Conservation (phyloP, 2,113 vertebrate species). For the Ciconia maguari region DNA sequence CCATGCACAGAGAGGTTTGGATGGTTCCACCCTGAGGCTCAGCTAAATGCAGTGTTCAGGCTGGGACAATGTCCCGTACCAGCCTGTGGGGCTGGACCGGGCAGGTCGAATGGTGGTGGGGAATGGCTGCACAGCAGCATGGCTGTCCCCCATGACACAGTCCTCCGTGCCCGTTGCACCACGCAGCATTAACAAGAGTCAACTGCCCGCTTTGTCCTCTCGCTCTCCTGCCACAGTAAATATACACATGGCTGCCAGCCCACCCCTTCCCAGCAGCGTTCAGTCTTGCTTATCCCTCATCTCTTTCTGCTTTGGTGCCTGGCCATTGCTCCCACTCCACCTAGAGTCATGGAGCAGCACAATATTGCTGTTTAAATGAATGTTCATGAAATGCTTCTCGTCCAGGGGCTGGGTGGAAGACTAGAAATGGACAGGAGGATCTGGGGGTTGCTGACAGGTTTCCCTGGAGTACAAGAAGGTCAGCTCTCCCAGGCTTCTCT, state of each 20-base stretch:
- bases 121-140: not conserved
- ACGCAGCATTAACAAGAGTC: fast-evolving
- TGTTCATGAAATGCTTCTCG: not conserved
- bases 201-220: not conserved
- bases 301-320: not conserved
- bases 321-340: not conserved
- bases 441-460: not conserved
- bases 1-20: not conserved
- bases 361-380: not conserved
- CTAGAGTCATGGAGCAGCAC: not conserved
- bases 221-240: not conserved
- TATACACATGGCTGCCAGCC: fast-evolving
- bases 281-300: not conserved
- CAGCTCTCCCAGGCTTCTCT: not conserved
- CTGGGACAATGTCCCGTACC: not conserved
- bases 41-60: not conserved
- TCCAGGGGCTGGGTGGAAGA: not conserved
- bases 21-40: not conserved
- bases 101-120: not conserved
- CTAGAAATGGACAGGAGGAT: not conserved
- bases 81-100: fast-evolving
- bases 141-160: not conserved
- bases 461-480: not conserved
- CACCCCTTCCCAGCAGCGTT: not conserved
- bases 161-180: not conserved